Evolutionary conservation across 2,113 vertebrate species (phyloP).

Genomic region (Seriola quinqueradiata): DNA sequence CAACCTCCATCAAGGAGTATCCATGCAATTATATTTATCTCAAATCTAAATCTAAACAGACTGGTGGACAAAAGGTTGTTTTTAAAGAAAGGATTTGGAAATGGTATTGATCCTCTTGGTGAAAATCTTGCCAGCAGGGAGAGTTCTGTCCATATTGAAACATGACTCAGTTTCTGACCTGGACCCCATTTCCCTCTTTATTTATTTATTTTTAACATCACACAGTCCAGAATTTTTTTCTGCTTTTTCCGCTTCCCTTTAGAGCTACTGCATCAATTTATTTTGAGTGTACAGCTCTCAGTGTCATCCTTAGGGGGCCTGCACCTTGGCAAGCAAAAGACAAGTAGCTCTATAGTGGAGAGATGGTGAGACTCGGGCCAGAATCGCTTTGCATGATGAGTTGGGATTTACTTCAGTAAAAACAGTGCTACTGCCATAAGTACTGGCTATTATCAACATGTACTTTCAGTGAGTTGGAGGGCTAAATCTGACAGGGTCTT

Average conservation of each 20-base stretch:
- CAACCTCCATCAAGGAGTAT: conserved; percentile 43
- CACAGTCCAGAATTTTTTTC: not conserved
- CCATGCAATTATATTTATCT: conserved; percentile 61
- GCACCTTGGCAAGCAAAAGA: not conserved
- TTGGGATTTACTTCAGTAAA: conserved; percentile 35
- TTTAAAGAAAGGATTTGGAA: conserved; percentile 43
- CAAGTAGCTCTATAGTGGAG: not conserved
- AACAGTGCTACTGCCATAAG: not conserved
- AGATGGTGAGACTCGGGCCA: not conserved
- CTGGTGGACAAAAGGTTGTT: conserved; percentile 27
- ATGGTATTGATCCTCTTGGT: conserved; percentile 46
- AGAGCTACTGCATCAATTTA: not conserved
- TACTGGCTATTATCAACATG: not conserved
- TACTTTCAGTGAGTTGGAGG: conserved; percentile 15
- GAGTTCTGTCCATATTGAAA: not conserved
- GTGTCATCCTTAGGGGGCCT: not conserved
- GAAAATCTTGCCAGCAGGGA: conserved; percentile 15
- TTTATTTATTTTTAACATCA: not conserved
- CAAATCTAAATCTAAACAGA: conserved; percentile 52
- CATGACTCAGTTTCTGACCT: conserved; percentile 31
- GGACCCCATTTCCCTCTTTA: not conserved
- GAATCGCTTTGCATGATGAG: not conserved
- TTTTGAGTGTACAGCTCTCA: not conserved
- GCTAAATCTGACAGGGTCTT: conserved; percentile 18
- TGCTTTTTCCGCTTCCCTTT: not conserved